Conservation (phyloP, 2,888 invertebrate species). For the Chloroclystis v-ata region DNA sequence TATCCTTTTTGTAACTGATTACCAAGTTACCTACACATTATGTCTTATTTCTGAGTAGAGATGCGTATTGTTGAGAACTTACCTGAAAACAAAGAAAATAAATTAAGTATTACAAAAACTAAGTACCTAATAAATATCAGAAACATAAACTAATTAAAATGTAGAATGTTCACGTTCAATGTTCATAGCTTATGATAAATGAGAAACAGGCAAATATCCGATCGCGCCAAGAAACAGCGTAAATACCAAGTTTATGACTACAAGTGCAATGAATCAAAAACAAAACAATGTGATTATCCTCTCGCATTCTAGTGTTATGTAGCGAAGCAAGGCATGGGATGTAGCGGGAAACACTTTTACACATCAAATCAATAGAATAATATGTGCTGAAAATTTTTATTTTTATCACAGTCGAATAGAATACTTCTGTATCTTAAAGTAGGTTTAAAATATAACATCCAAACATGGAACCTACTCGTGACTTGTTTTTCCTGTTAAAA, state of each 20-base stretch:
- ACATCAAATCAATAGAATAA: no score
- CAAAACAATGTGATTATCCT: slow-evolving; percentile 76
- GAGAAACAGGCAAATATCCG: slow-evolving; percentile 45
- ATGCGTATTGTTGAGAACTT: no score
- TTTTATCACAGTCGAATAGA: no score
- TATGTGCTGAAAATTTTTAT: no score
- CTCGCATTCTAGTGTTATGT: slow-evolving; percentile 51
- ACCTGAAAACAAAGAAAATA: slow-evolving; percentile 17
- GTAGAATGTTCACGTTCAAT: slow-evolving; percentile 6
- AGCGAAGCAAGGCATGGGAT: slow-evolving; percentile 28
- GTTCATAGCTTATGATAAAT: slow-evolving; percentile 41
- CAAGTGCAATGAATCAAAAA: slow-evolving; percentile 75
- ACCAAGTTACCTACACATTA: no score
- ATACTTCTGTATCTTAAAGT: no score
- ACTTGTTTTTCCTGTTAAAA: no score
- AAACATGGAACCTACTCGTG: no score
- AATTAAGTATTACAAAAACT: neutral
- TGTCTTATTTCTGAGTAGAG: no score
- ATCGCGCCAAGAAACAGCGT: slow-evolving; percentile 61
- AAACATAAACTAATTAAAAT: slow-evolving; percentile 10
- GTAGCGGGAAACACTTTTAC: slow-evolving; percentile 22
- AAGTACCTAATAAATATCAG: no score
- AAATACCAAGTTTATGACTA: slow-evolving; percentile 57
- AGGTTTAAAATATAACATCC: no score
- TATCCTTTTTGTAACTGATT: no score